Percentiles rank a stretch among this genome's conserved stretches.
phyloP scores from a whole-genome alignment of 2,888 invertebrate genomes.

The Tortricodes alternella region DNA sequence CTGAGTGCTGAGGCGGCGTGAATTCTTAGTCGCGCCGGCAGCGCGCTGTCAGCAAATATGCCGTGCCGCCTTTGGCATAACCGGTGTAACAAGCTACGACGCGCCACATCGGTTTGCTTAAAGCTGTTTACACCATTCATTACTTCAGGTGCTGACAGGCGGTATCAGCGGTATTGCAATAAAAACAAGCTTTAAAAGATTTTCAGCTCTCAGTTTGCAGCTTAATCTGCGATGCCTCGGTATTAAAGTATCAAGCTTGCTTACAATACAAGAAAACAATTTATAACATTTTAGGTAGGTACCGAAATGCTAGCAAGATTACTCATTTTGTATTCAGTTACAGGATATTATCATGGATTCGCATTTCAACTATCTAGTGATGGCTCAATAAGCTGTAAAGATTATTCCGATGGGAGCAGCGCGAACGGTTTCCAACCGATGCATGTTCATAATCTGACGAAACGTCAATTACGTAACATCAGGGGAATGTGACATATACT shows the following conservation, averaged over 20 bases:
- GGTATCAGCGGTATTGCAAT: neutral
- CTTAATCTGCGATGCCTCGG: neutral
- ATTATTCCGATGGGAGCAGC: conserved; percentile 42
- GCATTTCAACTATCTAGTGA: conserved; percentile 33
- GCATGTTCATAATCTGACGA: conserved; percentile 43
- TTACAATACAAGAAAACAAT: neutral
- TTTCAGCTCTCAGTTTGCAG: conserved; percentile 1
- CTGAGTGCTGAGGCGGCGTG: conserved; percentile 47
- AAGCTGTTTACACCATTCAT: conserved; percentile 49
- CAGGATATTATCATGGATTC: neutral
- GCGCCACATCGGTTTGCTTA: conserved; percentile 19
- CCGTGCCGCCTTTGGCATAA: conserved; percentile 34
- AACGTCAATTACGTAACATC: conserved; percentile 43
- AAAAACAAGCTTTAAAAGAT: conserved; percentile 2
- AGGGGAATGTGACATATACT: no score
- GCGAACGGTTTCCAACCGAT: conserved; percentile 39
- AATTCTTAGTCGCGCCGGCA: conserved; percentile 37
- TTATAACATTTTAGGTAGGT: neutral
- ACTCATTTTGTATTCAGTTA: neutral
- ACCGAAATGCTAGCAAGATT: neutral
- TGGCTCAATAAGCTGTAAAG: conserved; percentile 35
- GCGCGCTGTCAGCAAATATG: conserved; percentile 50
- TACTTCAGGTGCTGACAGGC: conserved; percentile 46
- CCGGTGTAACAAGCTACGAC: conserved; percentile 10
- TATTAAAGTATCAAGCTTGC: neutral